Conservation (phyloP, 1,140 invertebrate species). For the Pissodes strobi region DNA sequence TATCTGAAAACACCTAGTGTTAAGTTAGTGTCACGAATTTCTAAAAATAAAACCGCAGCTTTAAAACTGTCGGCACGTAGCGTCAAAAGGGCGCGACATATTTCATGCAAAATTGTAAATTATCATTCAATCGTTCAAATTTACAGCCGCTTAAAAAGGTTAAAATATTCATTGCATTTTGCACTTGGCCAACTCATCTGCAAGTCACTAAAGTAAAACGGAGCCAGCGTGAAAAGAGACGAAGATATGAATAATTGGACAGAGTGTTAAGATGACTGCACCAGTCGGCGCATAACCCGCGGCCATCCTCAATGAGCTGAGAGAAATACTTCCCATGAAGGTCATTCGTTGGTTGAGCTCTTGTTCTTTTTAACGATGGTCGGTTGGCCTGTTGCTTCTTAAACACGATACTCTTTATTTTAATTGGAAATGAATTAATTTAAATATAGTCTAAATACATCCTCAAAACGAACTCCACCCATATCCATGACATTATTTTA, state of each 20-base stretch:
- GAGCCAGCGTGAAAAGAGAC: constrained; percentile 9
- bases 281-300: constrained; percentile 24
- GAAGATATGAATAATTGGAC: constrained; percentile 37
- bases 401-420: too few relatives aligned
- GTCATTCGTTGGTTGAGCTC: constrained; percentile 28
- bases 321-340: constrained; percentile 33
- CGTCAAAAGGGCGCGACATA: background rate
- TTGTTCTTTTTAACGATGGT: constrained; percentile 6
- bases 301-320: constrained; percentile 33
- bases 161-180: constrained; percentile 34
- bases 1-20: too few relatives aligned
- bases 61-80: background rate
- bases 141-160: constrained; percentile 23
- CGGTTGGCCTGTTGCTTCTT: background rate
- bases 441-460: too few relatives aligned
- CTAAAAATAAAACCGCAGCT: too few relatives aligned
- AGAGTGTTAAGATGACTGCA: constrained; percentile 34
- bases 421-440: too few relatives aligned
- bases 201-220: constrained; percentile 12
- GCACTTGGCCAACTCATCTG: constrained; percentile 10
- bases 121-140: constrained; percentile 21
- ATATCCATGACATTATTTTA: too few relatives aligned
- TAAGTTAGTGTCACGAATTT: too few relatives aligned
- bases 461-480: too few relatives aligned
- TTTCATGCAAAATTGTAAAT: constrained; percentile 11